Evolutionary conservation across 2,888 invertebrate genomes (phyloP), one percentile per base, ranked within the genome.

Genomic region (Aquatica leii): DNA sequence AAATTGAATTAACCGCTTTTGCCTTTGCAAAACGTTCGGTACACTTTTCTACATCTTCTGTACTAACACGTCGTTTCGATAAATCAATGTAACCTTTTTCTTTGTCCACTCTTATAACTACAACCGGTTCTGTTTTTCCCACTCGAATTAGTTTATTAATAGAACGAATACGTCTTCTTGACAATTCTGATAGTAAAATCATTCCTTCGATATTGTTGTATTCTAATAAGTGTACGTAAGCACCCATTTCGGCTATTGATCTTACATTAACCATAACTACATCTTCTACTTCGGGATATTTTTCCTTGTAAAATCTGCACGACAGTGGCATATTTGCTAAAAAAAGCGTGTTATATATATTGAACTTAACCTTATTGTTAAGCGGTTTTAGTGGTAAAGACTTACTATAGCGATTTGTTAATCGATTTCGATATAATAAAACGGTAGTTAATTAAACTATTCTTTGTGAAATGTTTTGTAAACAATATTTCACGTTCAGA

Each of bases 61-160:
- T 92, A 0, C 98, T 98, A 1, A 99, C 99, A 83, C 99, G 90
- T 80, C 99, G 89, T 84, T 99, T 99, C 67, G 98, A 99, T 75
- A 99, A 87, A 88, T 99, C 99, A 81, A 99, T 99, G 82, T 99
- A 99, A 89, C 98, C 99, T 88, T 99, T 99, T 77, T 99, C 98
- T 86, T 98, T 97, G 82, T 99, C 99, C 17, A 99, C 99, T 84
- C 99, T 89, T 81, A 99, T 98, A 62, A 99, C 99, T 49, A 99
- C 98, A 12, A 99, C 99, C 20, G 98, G 98, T 82, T 99, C 99
- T 54, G 95, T 98, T 84, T 98, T 94, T 43, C 99, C 99, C 53
- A 99, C 97, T 72, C 98, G 88, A 80, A 99, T 98, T 74, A 99
- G 86, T 86, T 99, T 99, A 84, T 99, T 99, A 78, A 99, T 98